Evolutionary conservation across 37 sponge, comb jelly and placozoan species (phyloP).

Genomic region (Bolinopsis microptera): DNA sequence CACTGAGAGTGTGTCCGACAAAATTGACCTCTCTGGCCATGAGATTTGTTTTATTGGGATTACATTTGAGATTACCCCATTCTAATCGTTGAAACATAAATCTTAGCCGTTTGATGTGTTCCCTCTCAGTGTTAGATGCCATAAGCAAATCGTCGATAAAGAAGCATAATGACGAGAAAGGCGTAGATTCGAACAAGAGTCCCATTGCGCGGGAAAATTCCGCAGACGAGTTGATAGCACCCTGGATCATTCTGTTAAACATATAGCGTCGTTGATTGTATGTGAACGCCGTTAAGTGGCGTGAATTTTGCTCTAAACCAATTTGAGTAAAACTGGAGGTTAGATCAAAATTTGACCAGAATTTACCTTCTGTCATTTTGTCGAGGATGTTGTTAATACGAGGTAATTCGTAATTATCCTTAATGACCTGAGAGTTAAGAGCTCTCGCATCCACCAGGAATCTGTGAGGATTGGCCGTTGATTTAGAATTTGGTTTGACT

Average conservation of each 20-base stretch:
- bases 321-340: conserved; percentile 46
- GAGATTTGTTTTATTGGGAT: conserved; percentile 12
- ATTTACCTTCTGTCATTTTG: conserved; percentile 40
- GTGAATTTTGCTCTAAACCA: not conserved
- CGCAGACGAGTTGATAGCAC: not conserved
- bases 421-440: conserved; percentile 3
- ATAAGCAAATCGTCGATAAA: conserved; percentile 29
- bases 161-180: not conserved
- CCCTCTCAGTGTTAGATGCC: conserved; percentile 8
- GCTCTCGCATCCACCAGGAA: conserved; percentile 13
- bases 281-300: conserved; percentile 1
- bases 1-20: not conserved
- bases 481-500: not conserved
- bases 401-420: conserved; percentile 31
- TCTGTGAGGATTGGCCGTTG: not conserved
- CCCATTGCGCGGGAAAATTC: not conserved
- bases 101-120: conserved; percentile 1
- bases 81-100: conserved; percentile 24
- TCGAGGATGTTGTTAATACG: conserved; percentile 11
- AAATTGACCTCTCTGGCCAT: not conserved
- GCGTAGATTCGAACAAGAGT: not conserved
- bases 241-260: not conserved
- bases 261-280: not conserved
- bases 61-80: conserved; percentile 32
- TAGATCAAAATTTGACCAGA: conserved; percentile 18